These are phyloP conservation scores for Zoanthus gigantus DNA, from an alignment of 92 coral and sea anemone genomes.

Conservation along the genomic window DNA sequence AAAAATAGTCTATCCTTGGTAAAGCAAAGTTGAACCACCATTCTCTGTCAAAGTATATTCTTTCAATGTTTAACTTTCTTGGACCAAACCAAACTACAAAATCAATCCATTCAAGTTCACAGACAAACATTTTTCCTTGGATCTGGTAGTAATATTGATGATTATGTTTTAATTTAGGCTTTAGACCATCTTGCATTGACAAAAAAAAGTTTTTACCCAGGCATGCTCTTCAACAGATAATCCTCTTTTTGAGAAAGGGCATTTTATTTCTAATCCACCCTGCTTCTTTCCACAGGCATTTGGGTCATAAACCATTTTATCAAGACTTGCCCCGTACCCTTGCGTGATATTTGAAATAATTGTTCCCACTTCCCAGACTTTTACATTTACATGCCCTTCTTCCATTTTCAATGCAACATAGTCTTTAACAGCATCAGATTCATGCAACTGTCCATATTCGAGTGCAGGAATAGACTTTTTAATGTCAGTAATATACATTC, in stretches of 20 bases:
- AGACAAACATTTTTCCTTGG: conserved; percentile 71
- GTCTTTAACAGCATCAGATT: conserved; percentile 49
- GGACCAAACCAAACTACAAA: conserved; percentile 70
- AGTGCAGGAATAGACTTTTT: conserved; percentile 1
- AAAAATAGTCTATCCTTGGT: background rate
- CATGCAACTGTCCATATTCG: conserved; percentile 31
- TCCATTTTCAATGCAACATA: conserved; percentile 12
- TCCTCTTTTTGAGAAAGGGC: conserved; percentile 62
- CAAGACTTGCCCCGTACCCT: conserved; percentile 64
- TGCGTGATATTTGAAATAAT: conserved; percentile 62
- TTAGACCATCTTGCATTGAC: background rate
- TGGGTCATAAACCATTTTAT: conserved; percentile 60
- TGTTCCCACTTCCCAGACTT: conserved; percentile 70
- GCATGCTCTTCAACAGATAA: conserved; percentile 56
- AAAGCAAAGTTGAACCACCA: conserved; percentile 8
- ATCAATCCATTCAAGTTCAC: conserved; percentile 55
- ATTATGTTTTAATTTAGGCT: background rate
- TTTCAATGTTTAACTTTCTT: conserved; percentile 9
- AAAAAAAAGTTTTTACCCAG: conserved; percentile 34
- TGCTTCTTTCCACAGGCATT: conserved; percentile 24
- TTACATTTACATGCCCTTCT: conserved; percentile 47
- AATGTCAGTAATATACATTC: conserved; percentile 45
- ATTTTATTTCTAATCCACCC: conserved; percentile 75
- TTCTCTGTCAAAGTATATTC: conserved; percentile 38
- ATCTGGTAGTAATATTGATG: conserved; percentile 63